phyloP scores from a whole-genome alignment of 2,888 invertebrate genomes.

The Amphipoea lucens region DNA sequence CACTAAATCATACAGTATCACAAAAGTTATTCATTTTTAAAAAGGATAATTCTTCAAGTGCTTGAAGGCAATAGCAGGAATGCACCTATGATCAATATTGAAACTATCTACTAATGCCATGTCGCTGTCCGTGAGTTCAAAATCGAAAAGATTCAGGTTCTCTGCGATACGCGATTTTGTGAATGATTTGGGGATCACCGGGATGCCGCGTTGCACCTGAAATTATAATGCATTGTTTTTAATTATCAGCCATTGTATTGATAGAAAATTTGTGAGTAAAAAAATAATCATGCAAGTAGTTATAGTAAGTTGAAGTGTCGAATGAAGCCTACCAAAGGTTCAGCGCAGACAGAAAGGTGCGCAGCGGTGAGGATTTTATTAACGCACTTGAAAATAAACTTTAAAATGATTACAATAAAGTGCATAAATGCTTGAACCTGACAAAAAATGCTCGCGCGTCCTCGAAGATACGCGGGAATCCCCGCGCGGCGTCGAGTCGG shows the following conservation, averaged over 20 bases:
- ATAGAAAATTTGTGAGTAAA: no score
- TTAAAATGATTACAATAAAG: no score
- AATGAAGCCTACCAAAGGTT: neutral
- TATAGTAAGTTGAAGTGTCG: neutral
- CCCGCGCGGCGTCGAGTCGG: no score
- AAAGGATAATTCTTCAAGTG: constrained; percentile 79
- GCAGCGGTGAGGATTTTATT: no score
- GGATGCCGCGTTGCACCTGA: constrained; percentile 91
- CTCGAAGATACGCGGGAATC: no score
- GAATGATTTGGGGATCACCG: constrained; percentile 94
- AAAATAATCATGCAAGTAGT: constrained; percentile 1
- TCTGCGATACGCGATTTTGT: constrained; percentile 92
- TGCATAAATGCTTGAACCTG: no score
- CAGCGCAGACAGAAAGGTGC: no score
- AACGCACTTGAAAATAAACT: no score
- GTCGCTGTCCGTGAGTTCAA: constrained; percentile 89
- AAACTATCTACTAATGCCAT: constrained; percentile 88
- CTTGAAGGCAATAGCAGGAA: constrained; percentile 74
- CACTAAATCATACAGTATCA: neutral
- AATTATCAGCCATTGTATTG: neutral
- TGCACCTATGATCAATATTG: constrained; percentile 89
- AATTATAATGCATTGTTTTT: constrained; percentile 44
- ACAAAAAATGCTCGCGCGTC: no score
- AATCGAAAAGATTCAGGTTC: constrained; percentile 92
- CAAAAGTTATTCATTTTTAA: constrained; percentile 55